Evolutionary conservation across 1,140 invertebrate genomes (phyloP), one percentile per base, ranked within the genome.

Genomic region (Drosophila chauvacae): DNA sequence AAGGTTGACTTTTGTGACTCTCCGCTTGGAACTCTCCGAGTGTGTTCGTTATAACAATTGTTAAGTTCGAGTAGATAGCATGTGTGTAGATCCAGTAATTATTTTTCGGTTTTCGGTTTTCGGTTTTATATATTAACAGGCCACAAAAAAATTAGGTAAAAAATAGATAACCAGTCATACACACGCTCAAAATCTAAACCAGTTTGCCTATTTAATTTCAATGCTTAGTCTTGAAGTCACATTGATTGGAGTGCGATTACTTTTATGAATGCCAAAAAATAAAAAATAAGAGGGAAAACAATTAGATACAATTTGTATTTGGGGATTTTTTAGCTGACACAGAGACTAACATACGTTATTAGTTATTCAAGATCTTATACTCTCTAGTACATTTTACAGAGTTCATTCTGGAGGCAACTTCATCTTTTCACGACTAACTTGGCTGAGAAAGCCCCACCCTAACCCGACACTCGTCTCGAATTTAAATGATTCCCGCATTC

Each of bases 241-340:
- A 86, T 87, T 88, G 84, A 87, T 87, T 87, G 80, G 64, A 65
- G 37, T 62, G 48, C 77, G 83, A 87, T 86, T 87, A 86, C 78
- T 79, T 81, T 70, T 63, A 77, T 82, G 70, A 39, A 71, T 82
- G 45, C 50, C 58, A 68, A 66, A 68, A 44, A 33, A 33, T 10
- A 10, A 33, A 33, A 10, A 10, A 55, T 0, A 20, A 45, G 11
- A 16, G n/a, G 9, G 9, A 16, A 53, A 70, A 55, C 62, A 44
- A 70, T 63, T 61, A 18, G 16, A 23, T 20, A 44, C 6, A 20
- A 13, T n/a, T 23, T 16, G 26, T 28, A 20, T 41, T 57, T 13
- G 20, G 37, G 16, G 3, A 39, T n/a, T 28, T 16, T 69, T 35
- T 0, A 11, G 10, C 11, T 35, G 33, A 11, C 30, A 30, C 30